phyloP scores from a whole-genome alignment of 92 coral and sea anemone genomes.

The Umimayanthus kanabou region DNA sequence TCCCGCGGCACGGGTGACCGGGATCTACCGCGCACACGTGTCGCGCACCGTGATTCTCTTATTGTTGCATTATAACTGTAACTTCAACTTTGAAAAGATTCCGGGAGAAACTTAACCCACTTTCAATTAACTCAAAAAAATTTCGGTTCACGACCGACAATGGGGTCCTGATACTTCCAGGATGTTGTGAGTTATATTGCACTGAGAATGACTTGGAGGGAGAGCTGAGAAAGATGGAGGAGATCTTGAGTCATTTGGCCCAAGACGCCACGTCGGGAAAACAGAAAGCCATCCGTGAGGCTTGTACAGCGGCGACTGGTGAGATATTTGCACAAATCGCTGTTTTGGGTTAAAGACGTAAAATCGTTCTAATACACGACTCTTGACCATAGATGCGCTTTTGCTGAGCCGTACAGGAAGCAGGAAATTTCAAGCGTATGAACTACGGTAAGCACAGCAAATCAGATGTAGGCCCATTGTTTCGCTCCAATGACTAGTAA shows the following conservation, averaged over 20 bases:
- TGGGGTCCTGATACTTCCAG: neutral
- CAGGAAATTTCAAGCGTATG: slow-evolving; percentile 79
- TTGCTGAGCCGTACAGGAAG: slow-evolving; percentile 84
- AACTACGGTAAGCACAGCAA: slow-evolving; percentile 71
- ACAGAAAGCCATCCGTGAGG: slow-evolving; percentile 85
- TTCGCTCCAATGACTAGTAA: slow-evolving; percentile 61
- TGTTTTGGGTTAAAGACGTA: neutral
- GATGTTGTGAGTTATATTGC: slow-evolving; percentile 23
- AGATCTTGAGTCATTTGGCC: slow-evolving; percentile 74
- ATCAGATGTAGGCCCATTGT: slow-evolving; percentile 49
- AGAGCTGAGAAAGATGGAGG: slow-evolving; percentile 76
- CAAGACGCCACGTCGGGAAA: slow-evolving; percentile 99
- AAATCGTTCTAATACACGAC: neutral
- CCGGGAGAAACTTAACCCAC: slow-evolving; percentile 4
- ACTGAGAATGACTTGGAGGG: neutral
- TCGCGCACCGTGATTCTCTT: slow-evolving; percentile 72
- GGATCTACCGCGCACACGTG: slow-evolving; percentile 66
- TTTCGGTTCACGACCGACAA: neutral
- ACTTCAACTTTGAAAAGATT: slow-evolving; percentile 22
- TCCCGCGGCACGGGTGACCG: slow-evolving; percentile 41
- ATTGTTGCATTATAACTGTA: slow-evolving; percentile 62
- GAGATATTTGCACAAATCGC: slow-evolving; percentile 36
- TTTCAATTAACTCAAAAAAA: neutral
- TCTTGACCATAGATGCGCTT: slow-evolving; percentile 74
- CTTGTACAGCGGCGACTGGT: slow-evolving; percentile 96